Percentiles rank a stretch among this genome's conserved stretches.
These are phyloP conservation scores for Myotis vivesi DNA, from an alignment of 2,797 vertebrate species.

Conservation along the genomic window DNA sequence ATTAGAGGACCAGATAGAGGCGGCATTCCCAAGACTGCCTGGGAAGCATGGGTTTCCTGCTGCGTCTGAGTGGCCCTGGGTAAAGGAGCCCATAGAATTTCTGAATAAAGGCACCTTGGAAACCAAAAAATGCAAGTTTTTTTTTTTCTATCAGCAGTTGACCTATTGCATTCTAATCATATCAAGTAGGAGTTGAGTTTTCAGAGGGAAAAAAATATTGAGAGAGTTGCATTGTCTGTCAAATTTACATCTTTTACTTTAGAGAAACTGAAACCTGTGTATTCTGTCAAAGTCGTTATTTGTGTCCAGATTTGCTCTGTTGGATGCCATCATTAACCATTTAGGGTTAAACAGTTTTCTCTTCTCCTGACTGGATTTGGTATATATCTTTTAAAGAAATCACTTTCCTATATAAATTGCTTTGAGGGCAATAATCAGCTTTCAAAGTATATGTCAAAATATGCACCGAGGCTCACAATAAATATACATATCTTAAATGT, in stretches of 20 bases:
- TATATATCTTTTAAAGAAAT: not conserved
- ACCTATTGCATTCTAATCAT: not conserved
- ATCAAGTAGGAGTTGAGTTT: constrained; percentile 28
- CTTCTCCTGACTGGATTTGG: not conserved
- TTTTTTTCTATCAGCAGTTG: not conserved
- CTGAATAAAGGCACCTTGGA: constrained; percentile 6
- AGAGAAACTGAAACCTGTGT: not conserved
- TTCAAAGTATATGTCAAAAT: not conserved
- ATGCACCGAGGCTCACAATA: not conserved
- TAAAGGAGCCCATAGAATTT: not conserved
- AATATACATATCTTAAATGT: not conserved
- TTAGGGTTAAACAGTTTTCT: not conserved
- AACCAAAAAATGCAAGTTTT: not conserved
- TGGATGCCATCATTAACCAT: not conserved
- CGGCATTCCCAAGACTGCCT: not conserved
- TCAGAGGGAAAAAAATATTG: constrained; percentile 42
- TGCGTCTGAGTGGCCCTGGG: not conserved
- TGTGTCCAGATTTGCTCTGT: not conserved
- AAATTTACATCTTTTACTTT: constrained; percentile 40
- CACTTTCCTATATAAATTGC: not conserved
- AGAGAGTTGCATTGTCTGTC: not conserved
- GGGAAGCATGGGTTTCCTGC: not conserved
- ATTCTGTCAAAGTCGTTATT: constrained; percentile 3
- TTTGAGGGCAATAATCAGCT: not conserved
- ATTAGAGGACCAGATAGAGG: not conserved